phyloP scores from a whole-genome alignment of 2,113 vertebrate genomes.

The Eublepharis macularius region DNA sequence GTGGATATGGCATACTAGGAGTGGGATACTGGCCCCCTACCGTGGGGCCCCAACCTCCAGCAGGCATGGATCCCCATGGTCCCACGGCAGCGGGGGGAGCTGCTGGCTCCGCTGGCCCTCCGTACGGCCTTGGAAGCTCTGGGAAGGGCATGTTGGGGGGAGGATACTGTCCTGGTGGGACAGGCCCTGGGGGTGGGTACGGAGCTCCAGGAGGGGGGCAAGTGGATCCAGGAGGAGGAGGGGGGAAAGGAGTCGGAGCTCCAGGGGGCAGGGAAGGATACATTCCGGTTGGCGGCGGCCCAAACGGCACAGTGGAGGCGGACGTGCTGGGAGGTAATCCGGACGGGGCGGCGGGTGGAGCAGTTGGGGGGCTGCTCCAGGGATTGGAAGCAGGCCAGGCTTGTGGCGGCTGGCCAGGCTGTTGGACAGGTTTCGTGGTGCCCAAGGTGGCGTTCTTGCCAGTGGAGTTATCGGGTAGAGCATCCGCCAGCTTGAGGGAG shows the following conservation, averaged over 20 bases:
- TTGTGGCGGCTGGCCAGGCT: slow-evolving; percentile 71
- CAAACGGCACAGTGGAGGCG: slow-evolving; percentile 76
- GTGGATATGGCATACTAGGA: slow-evolving; percentile 79
- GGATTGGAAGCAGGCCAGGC: slow-evolving; percentile 74
- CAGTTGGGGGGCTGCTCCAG: slow-evolving; percentile 75
- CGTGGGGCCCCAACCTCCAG: slow-evolving; percentile 79
- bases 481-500: slow-evolving; percentile 79
- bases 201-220: slow-evolving; percentile 68
- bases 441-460: slow-evolving; percentile 79
- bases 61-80: slow-evolving; percentile 80
- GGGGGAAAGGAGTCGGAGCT: slow-evolving; percentile 78
- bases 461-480: slow-evolving; percentile 77
- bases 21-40: slow-evolving; percentile 81
- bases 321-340: slow-evolving; percentile 75
- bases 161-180: slow-evolving; percentile 78
- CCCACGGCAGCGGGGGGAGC: slow-evolving; percentile 76
- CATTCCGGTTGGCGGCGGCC: slow-evolving; percentile 78
- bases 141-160: slow-evolving; percentile 80
- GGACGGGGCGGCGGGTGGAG: slow-evolving; percentile 71
- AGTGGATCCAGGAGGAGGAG: slow-evolving; percentile 71
- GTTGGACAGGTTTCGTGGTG: slow-evolving; percentile 71
- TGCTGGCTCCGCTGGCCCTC: slow-evolving; percentile 76
- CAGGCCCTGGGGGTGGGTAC: slow-evolving; percentile 73
- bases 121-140: slow-evolving; percentile 79
- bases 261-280: slow-evolving; percentile 81